A percentile compares a stretch with the other conserved stretches of the same genome.
Conservation (phyloP, 2,888 invertebrate genomes). For the Gnatocerus cornutus region DNA sequence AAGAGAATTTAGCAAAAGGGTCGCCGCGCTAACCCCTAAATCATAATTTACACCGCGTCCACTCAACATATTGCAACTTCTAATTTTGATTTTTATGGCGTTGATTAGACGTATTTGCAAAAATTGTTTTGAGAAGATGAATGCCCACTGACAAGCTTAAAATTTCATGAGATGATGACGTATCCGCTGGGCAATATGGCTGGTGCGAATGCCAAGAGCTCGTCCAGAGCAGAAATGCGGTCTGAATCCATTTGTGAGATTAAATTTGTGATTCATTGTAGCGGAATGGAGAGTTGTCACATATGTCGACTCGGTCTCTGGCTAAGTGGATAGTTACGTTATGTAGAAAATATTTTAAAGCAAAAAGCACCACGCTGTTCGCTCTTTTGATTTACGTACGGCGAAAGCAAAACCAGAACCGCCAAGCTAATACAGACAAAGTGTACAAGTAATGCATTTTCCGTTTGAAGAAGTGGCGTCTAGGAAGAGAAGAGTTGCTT, state of each 20-base stretch:
- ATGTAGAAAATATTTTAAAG: slow-evolving; percentile 70
- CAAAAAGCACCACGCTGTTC: slow-evolving; percentile 62
- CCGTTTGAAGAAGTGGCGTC: slow-evolving; percentile 25
- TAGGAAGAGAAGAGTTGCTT: background rate
- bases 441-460: slow-evolving; percentile 31
- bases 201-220: slow-evolving; percentile 56
- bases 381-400: slow-evolving; percentile 61
- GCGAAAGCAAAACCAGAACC: slow-evolving; percentile 43
- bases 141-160: slow-evolving; percentile 44
- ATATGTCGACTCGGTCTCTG: slow-evolving; percentile 74
- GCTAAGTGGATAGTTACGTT: slow-evolving; percentile 71
- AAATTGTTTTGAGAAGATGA: no score
- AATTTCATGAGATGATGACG: slow-evolving; percentile 60
- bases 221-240: slow-evolving; percentile 61
- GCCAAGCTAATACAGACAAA: slow-evolving; percentile 43
- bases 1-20: slow-evolving; percentile 57
- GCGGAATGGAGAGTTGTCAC: slow-evolving; percentile 77
- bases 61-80: slow-evolving; percentile 9
- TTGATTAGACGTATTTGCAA: no score
- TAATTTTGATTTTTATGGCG: background rate
- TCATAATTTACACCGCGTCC: slow-evolving; percentile 22
- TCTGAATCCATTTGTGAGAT: slow-evolving; percentile 81
- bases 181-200: slow-evolving; percentile 70
- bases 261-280: slow-evolving; percentile 79
- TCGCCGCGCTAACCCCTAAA: slow-evolving; percentile 1